phyloP scores from a whole-genome alignment of 2,113 vertebrate genomes.

The Rhagologus leucostigma region DNA sequence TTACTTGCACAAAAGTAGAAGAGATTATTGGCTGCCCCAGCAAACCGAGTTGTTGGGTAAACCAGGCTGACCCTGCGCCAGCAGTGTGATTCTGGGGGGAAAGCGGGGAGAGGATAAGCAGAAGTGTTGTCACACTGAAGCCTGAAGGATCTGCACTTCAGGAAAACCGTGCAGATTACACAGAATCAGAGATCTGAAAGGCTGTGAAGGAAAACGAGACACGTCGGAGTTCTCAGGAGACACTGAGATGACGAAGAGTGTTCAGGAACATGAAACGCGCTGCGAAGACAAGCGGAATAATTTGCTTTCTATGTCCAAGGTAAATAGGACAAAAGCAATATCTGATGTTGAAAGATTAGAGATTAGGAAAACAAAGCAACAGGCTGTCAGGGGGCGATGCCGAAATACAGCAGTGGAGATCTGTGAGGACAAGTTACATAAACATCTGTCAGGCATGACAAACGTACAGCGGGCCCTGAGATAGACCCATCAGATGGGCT shows the following conservation, averaged over 20 bases:
- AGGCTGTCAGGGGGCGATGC: not conserved
- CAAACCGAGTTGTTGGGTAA: not conserved
- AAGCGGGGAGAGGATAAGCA: not conserved
- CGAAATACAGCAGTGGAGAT: not conserved
- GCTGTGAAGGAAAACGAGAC: not conserved
- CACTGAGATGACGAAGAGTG: accelerated
- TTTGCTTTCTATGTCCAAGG: not conserved
- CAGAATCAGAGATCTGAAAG: not conserved
- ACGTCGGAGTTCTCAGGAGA: not conserved
- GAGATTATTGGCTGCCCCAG: not conserved
- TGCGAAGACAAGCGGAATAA: not conserved
- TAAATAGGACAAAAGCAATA: not conserved
- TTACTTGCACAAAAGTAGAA: not conserved
- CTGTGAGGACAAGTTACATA: slow-evolving; percentile 21
- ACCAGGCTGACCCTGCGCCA: not conserved
- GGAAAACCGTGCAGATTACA: not conserved
- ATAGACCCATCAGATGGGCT: not conserved
- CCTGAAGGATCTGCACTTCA: not conserved
- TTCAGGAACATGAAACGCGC: not conserved
- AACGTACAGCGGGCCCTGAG: not conserved
- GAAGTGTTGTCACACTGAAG: not conserved
- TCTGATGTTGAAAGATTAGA: not conserved
- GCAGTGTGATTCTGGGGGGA: not conserved
- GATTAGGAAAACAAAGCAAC: not conserved
- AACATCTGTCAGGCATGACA: slow-evolving; percentile 47